Evolutionary conservation across 2,888 invertebrate species (phyloP).

Genomic region (Parelbella ahira): DNA sequence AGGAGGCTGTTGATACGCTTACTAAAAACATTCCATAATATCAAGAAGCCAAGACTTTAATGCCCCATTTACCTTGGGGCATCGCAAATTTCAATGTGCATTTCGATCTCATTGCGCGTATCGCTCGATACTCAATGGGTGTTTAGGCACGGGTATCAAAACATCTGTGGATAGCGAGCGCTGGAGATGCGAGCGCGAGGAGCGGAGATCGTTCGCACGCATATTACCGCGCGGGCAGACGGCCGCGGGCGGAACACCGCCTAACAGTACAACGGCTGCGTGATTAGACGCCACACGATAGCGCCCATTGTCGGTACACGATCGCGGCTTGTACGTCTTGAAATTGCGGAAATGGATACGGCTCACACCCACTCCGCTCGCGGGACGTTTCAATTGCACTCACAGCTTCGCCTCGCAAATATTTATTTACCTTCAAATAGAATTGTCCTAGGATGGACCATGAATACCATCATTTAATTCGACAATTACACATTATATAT

Average conservation of each 20-base stretch:
- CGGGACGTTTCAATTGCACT: constrained; percentile 77
- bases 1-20: constrained; percentile 3
- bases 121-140: constrained; percentile 6
- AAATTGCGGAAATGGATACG: constrained; percentile 74
- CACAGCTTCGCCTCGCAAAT: constrained; percentile 52
- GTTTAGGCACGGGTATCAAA: constrained; percentile 28
- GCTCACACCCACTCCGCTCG: constrained; percentile 68
- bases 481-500: no score
- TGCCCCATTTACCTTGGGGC: neutral
- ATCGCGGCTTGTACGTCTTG: constrained; percentile 69
- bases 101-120: constrained; percentile 2
- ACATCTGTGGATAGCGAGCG: constrained; percentile 32
- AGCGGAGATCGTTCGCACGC: constrained; percentile 77
- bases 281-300: constrained; percentile 80
- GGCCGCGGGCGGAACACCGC: constrained; percentile 59
- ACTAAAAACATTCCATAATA: no score
- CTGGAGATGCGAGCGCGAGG: constrained; percentile 44
- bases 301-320: constrained; percentile 77
- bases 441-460: constrained; percentile 28
- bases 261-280: constrained; percentile 71
- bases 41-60: constrained; percentile 2
- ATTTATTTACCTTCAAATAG: constrained; percentile 53
- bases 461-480: constrained; percentile 1
- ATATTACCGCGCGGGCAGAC: constrained; percentile 58
- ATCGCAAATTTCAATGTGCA: constrained; percentile 12